A percentile compares a stretch with the other conserved stretches of the same genome.
Evolutionary conservation across 2,888 invertebrate genomes (phyloP).

Genomic region (Hetaerina titia): DNA sequence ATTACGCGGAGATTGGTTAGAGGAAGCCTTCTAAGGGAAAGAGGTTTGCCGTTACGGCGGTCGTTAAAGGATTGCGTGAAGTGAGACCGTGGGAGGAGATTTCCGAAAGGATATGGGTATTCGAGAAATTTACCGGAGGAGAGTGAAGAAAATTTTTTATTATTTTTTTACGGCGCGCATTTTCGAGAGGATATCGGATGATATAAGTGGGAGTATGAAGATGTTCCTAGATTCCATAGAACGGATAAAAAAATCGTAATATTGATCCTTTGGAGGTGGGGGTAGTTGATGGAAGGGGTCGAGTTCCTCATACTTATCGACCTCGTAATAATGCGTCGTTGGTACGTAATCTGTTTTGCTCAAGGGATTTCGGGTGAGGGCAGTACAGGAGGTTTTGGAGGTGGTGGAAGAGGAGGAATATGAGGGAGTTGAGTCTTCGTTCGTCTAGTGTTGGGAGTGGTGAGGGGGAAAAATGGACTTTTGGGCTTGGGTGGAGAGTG

Average conservation of each 20-base stretch:
- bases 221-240: not conserved
- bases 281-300: not conserved
- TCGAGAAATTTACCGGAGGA: not conserved
- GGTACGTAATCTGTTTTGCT: constrained; percentile 26
- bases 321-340: constrained; percentile 12
- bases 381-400: not conserved
- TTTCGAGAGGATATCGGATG: not conserved
- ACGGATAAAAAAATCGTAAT: not conserved
- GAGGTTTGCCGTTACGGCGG: not conserved
- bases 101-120: not conserved
- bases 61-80: constrained; percentile 2
- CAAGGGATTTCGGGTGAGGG: not conserved
- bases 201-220: not conserved
- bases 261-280: not conserved
- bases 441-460: not conserved
- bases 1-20: constrained; percentile 1
- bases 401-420: not conserved
- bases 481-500: too few species aligned
- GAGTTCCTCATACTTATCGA: constrained; percentile 36
- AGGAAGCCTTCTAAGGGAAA: not conserved
- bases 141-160: not conserved
- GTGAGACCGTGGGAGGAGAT: not conserved
- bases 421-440: not conserved
- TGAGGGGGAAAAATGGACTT: not conserved
- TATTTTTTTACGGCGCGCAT: not conserved